Conservation (phyloP, 2,113 vertebrate genomes). For the Pygoscelis adeliae region DNA sequence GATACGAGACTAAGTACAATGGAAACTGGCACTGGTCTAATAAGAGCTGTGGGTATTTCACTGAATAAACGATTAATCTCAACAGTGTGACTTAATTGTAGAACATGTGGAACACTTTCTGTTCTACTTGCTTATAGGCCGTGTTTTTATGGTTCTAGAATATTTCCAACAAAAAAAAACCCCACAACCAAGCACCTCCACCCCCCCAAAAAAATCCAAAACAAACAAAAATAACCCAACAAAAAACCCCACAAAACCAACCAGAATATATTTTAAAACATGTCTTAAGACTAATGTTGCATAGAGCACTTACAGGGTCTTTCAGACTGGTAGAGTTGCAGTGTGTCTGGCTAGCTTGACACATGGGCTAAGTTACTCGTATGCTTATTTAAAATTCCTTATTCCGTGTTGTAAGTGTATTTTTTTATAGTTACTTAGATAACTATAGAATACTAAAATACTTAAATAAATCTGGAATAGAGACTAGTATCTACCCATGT, state of each 20-base stretch:
- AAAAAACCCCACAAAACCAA: neutral
- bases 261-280: neutral
- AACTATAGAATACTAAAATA: neutral
- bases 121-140: neutral
- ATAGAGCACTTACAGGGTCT: neutral
- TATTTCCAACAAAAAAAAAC: neutral
- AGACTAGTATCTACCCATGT: neutral
- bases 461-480: neutral
- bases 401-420: neutral
- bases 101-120: neutral
- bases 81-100: neutral
- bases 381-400: neutral
- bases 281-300: neutral
- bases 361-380: neutral
- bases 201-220: too few relatives aligned
- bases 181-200: neutral
- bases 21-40: slow-evolving; percentile 98
- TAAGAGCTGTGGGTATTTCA: slow-evolving; percentile 86
- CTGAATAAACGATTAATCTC: neutral
- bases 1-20: slow-evolving; percentile 96
- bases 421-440: neutral
- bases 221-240: neutral
- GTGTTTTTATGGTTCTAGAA: neutral
- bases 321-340: neutral
- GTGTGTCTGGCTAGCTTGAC: neutral